Conservation (phyloP, 2,797 vertebrate species). For the Acropternis orthonyx region DNA sequence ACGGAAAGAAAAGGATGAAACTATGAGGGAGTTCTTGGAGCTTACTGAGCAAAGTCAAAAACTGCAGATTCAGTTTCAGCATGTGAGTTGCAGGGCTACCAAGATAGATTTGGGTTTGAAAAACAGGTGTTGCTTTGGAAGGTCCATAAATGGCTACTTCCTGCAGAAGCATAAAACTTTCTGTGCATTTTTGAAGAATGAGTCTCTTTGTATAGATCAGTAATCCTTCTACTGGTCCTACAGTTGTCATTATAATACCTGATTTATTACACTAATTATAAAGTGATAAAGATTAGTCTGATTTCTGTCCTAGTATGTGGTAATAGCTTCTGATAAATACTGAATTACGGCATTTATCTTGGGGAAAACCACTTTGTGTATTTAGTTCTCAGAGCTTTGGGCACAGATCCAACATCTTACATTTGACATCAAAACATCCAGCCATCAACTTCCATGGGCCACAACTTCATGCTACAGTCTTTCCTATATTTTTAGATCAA, state of each 20-base stretch:
- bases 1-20: conserved; percentile 93
- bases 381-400: not conserved
- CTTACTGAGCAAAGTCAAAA: conserved; percentile 96
- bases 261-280: not conserved
- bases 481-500: not conserved
- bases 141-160: not conserved
- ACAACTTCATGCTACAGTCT: not conserved
- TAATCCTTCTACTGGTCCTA: not conserved
- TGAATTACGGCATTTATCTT: not conserved
- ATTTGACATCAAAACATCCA: not conserved
- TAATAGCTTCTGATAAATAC: not conserved
- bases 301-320: not conserved
- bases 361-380: not conserved
- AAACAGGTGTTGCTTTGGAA: not conserved
- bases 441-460: not conserved
- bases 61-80: conserved; percentile 96
- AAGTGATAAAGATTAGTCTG: not conserved
- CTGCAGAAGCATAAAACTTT: not conserved
- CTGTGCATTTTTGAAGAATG: not conserved
- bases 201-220: not conserved
- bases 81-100: conserved; percentile 77
- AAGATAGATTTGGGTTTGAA: not conserved
- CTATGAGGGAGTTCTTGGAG: conserved; percentile 92
- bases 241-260: not conserved
- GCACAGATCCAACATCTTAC: not conserved